Percentiles rank a stretch among this genome's conserved stretches.
phyloP scores from a whole-genome alignment of 1,140 invertebrate species.

The Carcinoscorpius rotundicauda region DNA sequence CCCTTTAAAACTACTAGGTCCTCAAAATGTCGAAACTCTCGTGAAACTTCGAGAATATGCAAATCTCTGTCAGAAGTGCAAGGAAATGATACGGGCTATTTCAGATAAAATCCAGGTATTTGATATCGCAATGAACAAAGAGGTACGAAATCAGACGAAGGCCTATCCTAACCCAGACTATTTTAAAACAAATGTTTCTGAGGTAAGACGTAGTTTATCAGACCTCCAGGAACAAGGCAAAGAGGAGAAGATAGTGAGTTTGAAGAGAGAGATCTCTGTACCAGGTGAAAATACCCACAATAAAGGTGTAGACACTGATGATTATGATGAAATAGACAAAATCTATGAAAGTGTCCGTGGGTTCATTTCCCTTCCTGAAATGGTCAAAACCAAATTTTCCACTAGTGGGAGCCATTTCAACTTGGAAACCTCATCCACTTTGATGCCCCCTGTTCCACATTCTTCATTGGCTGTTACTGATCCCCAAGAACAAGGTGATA shows the following conservation, averaged over 20 bases:
- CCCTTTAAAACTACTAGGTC: constrained; percentile 70
- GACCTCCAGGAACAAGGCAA: constrained; percentile 13
- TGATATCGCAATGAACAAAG: constrained; percentile 25
- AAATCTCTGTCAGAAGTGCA: constrained; percentile 62
- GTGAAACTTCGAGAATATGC: constrained; percentile 64
- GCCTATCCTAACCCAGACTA: constrained; percentile 5
- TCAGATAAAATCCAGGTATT: constrained; percentile 58
- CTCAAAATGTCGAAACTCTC: constrained; percentile 68
- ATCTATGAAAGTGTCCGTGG: constrained; percentile 92
- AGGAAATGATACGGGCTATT: constrained; percentile 60
- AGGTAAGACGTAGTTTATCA: constrained; percentile 19
- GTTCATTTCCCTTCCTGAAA: constrained; percentile 61
- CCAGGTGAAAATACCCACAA: constrained; percentile 4
- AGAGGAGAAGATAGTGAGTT: constrained; percentile 2
- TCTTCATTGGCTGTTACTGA: background rate
- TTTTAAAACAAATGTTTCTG: constrained; percentile 9
- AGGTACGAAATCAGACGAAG: constrained; percentile 24
- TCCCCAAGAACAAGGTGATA: constrained; percentile 24
- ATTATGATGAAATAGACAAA: constrained; percentile 92
- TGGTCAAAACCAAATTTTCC: constrained; percentile 19
- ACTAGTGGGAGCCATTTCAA: constrained; percentile 3
- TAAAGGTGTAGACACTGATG: constrained; percentile 38
- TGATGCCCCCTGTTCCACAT: background rate
- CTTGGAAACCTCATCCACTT: constrained; percentile 10
- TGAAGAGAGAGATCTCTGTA: constrained; percentile 8